Conservation (phyloP, 2,113 vertebrate genomes). For the Hiodon alosoides region DNA sequence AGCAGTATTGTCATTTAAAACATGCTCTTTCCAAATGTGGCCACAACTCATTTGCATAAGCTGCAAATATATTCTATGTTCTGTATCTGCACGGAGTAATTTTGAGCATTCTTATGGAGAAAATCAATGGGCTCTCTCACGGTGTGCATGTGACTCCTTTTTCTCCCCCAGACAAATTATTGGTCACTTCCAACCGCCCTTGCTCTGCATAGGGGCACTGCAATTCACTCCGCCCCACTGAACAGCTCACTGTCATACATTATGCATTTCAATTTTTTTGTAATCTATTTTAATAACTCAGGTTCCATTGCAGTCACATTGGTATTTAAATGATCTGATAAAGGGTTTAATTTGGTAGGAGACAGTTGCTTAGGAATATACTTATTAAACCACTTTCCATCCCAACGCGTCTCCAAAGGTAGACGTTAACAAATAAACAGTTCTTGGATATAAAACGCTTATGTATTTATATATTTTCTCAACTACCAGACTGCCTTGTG, state of each 20-base stretch:
- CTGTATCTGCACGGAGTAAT: constrained; percentile 43
- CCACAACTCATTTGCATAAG: constrained; percentile 44
- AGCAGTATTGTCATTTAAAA: constrained; percentile 38
- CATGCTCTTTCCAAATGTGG: constrained; percentile 37
- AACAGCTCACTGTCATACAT: constrained; percentile 44
- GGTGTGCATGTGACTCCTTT: background rate
- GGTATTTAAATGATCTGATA: constrained; percentile 35
- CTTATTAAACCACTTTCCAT: background rate
- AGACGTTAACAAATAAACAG: background rate
- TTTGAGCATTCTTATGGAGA: constrained; percentile 33
- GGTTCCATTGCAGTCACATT: constrained; percentile 20
- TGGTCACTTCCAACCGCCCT: constrained; percentile 20
- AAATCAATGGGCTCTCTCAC: background rate
- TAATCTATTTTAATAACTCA: constrained; percentile 37
- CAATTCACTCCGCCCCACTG: constrained; percentile 28
- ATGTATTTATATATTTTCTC: too few relatives aligned
- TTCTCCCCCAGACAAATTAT: background rate
- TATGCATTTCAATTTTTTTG: constrained; percentile 35
- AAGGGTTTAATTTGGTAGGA: constrained; percentile 37
- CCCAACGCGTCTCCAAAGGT: background rate
- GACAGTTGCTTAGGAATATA: constrained; percentile 10
- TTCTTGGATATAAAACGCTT: too few relatives aligned
- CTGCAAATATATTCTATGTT: constrained; percentile 35
- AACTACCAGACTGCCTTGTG: too few relatives aligned
- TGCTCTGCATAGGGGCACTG: constrained; percentile 30